phyloP scores from a whole-genome alignment of 2,888 invertebrate species.

The Drosophila maculinotata region DNA sequence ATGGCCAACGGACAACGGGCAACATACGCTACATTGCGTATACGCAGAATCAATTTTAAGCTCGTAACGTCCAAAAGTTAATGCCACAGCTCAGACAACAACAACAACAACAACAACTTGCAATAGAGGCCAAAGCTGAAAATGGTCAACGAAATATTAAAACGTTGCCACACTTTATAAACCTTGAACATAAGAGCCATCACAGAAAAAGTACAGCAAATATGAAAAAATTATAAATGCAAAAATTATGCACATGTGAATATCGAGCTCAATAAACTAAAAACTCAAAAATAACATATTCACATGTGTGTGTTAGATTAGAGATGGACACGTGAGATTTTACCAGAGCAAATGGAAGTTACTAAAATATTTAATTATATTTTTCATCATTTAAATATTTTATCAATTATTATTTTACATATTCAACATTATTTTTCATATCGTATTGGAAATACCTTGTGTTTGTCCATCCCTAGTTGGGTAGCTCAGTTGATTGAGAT shows the following conservation, averaged over 20 bases:
- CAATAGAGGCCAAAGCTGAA: slow-evolving; percentile 14
- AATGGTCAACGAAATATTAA: slow-evolving; percentile 44
- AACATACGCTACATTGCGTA: slow-evolving; percentile 40
- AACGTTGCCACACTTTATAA: slow-evolving; percentile 38
- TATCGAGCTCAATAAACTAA: slow-evolving; percentile 27
- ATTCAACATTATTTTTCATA: too few relatives aligned
- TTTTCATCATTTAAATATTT: not conserved
- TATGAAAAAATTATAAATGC: slow-evolving; percentile 47
- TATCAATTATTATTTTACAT: too few relatives aligned
- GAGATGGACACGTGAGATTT: too few relatives aligned
- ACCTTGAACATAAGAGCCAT: slow-evolving; percentile 9
- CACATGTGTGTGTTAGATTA: too few relatives aligned
- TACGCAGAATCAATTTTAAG: slow-evolving; percentile 72
- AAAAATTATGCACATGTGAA: slow-evolving; percentile 45
- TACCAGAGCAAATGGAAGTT: not conserved
- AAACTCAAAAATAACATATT: not conserved
- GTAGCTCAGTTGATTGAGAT: not conserved
- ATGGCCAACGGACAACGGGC: slow-evolving; percentile 15
- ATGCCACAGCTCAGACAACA: slow-evolving; percentile 32
- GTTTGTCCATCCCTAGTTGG: not conserved
- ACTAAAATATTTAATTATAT: too few relatives aligned
- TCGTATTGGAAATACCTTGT: too few relatives aligned
- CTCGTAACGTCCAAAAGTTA: slow-evolving; percentile 66
- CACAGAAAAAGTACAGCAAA: slow-evolving; percentile 9
- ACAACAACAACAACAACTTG: slow-evolving; percentile 28